phyloP scores from a whole-genome alignment of 1,140 invertebrate genomes.

The Cherax quadricarinatus region DNA sequence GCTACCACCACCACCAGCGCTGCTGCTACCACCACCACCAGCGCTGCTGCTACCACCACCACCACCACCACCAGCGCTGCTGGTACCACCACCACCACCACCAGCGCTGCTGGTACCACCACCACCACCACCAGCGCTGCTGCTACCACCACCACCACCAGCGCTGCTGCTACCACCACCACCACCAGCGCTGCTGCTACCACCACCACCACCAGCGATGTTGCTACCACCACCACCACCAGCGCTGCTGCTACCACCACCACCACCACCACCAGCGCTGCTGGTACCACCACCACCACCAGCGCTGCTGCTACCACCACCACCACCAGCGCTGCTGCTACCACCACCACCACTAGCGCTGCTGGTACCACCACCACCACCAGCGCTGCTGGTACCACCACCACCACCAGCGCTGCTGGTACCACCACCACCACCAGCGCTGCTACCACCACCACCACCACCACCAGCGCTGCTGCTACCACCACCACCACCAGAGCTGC shows the following conservation, averaged over 20 bases:
- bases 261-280: too few species aligned
- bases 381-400: too few species aligned
- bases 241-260: not conserved
- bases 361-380: too few species aligned
- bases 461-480: not conserved
- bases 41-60: not conserved
- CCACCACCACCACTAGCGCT: not conserved
- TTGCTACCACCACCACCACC: not conserved
- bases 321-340: not conserved
- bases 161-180: not conserved
- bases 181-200: conserved; percentile 1
- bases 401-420: too few species aligned
- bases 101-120: too few species aligned
- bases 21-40: not conserved
- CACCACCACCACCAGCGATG: not conserved
- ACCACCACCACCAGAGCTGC: too few species aligned
- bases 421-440: too few species aligned
- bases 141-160: not conserved
- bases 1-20: not conserved
- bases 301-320: conserved; percentile 3
- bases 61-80: not conserved
- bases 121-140: too few species aligned
- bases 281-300: too few species aligned
- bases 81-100: too few species aligned
- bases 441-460: not conserved